Evolutionary conservation across 2,113 vertebrate genomes (phyloP), one percentile per base, ranked within the genome.

Genomic region (Silurus meridionalis): DNA sequence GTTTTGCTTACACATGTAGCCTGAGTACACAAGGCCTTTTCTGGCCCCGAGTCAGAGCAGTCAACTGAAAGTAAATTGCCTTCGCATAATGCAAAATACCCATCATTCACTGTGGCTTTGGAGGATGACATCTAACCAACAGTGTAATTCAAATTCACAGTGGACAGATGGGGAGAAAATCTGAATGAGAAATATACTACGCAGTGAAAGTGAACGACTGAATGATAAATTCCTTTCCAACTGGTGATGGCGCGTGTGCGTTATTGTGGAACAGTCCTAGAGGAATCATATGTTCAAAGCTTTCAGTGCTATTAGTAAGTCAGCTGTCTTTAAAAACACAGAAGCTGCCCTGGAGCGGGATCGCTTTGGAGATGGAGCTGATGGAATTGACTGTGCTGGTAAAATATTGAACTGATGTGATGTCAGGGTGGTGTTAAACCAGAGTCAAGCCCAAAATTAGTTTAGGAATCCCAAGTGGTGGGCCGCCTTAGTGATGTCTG

Each of bases 341-440:
- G 9, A 9, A 8, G 13, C n/a, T 58, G 17, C 77, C 77, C 77
- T 57, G n/a, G 14, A 58, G 77, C 77, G 17, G 77, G 53, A 37
- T 79, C 37, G 13, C 77, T 58, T 58, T 17, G n/a, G 53, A 57
- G 77, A 58, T 15, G n/a, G 77, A 37, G 77, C 52, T 58, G n/a
- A 58, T 79, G 77, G 53, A 58, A 37, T 9, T 79, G 77, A 79
- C 14, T 28, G 50, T n/a, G 21, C 50, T 53, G 23, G 74, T 53
- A 25, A 25, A 77, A 77, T 77, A 77, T 77, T 55, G 53, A 58
- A 55, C n/a, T 37, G 77, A 58, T 57, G 53, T 58, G 25, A 79
- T 79, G 53, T 28, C n/a, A 79, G 53, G 53, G 53, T 28, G 53
- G 53, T 58, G 77, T 79, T 79, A 79, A 79, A 58, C 53, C 53